Evolutionary conservation across 2,888 invertebrate genomes (phyloP).

Genomic region (Xestobium rufovillosum): DNA sequence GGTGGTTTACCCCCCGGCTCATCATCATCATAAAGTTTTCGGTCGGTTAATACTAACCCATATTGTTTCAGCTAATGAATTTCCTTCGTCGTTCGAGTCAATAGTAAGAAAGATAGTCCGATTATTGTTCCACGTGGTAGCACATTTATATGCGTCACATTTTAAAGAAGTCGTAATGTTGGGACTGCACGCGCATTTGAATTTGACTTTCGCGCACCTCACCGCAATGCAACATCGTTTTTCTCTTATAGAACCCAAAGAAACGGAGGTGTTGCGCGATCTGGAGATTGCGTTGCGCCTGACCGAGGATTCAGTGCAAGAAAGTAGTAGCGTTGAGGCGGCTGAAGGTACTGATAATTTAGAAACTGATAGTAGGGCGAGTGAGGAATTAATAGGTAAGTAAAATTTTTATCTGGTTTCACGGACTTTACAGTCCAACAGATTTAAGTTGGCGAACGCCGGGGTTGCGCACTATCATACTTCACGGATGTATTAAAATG

Average conservation of each 20-base stretch:
- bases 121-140: conserved; percentile 95
- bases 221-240: conserved; percentile 80
- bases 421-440: no score
- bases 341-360: conserved; percentile 31
- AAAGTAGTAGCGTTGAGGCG: conserved; percentile 28
- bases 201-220: conserved; percentile 95
- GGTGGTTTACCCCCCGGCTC: no score
- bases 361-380: conserved; percentile 4
- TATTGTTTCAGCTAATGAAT: conserved; percentile 71
- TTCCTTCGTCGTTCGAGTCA: conserved; percentile 89
- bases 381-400: background rate
- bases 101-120: conserved; percentile 94
- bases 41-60: no score
- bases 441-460: no score
- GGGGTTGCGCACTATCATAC: no score
- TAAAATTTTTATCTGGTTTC: background rate
- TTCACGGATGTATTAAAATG: no score
- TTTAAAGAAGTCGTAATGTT: conserved; percentile 91
- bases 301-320: conserved; percentile 45
- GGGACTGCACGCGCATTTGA: conserved; percentile 92
- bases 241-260: conserved; percentile 89
- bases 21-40: no score
- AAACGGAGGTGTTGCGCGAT: conserved; percentile 90
- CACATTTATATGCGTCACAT: conserved; percentile 97
- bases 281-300: conserved; percentile 75